Conservation (phyloP, 2,113 vertebrate genomes). For the Ascaphus truei region DNA sequence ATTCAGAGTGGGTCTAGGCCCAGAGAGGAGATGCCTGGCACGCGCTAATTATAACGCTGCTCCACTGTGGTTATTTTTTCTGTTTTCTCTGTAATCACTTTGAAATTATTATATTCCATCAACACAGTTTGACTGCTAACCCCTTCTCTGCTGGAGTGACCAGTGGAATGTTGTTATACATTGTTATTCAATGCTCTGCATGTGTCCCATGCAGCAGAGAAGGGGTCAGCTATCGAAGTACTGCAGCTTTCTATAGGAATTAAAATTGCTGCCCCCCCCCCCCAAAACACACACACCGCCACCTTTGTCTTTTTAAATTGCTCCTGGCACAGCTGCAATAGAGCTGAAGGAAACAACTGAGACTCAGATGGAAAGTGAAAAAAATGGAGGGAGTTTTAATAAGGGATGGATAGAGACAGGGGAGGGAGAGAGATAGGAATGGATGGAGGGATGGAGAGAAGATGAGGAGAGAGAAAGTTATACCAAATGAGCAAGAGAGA, state of each 20-base stretch:
- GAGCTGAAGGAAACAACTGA: no score
- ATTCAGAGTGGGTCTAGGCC: not conserved
- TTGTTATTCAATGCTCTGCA: not conserved
- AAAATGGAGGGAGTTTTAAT: no score
- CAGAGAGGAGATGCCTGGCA: not conserved
- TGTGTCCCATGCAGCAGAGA: not conserved
- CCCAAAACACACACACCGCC: no score
- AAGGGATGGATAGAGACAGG: no score
- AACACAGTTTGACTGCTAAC: not conserved
- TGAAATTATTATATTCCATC: not conserved
- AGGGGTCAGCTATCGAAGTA: not conserved
- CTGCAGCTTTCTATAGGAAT: not conserved
- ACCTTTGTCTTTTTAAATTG: not conserved
- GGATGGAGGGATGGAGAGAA: not conserved
- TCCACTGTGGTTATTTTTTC: not conserved
- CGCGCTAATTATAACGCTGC: not conserved
- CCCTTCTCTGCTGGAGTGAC: not conserved
- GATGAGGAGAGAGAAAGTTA: not conserved
- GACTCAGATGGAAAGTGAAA: no score
- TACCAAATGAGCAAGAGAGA: not conserved
- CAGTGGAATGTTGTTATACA: no score
- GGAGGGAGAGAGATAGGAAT: not conserved
- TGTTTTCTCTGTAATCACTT: not conserved
- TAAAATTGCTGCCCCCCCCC: not conserved
- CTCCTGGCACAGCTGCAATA: not conserved